Conservation (phyloP, 2,888 invertebrate species). For the Nephrocerus scutellatus region DNA sequence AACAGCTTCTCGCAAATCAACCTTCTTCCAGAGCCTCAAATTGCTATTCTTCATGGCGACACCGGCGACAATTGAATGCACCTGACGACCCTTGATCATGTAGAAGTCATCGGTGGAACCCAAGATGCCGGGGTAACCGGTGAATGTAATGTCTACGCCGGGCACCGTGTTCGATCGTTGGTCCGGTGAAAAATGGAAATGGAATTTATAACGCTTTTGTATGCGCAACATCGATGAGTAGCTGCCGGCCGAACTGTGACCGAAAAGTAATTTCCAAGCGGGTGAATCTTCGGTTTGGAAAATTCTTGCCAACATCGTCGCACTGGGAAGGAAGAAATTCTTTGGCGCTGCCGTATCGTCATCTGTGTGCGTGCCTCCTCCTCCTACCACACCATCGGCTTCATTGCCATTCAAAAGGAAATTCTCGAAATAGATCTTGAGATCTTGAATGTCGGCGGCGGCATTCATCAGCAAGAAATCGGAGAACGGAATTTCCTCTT, state of each 20-base stretch:
- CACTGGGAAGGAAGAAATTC: conserved; percentile 55
- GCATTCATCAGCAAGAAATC: conserved; percentile 71
- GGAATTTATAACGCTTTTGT: conserved; percentile 76
- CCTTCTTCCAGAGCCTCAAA: conserved; percentile 59
- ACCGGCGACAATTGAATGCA: conserved; percentile 62
- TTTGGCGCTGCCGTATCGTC: conserved; percentile 46
- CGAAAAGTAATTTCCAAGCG: conserved; percentile 57
- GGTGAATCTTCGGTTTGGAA: conserved; percentile 28
- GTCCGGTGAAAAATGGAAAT: conserved; percentile 57
- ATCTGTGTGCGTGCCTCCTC: conserved; percentile 25
- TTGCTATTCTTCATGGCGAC: conserved; percentile 74
- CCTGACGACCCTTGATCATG: conserved; percentile 54
- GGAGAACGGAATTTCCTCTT: conserved; percentile 55
- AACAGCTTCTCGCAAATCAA: conserved; percentile 51
- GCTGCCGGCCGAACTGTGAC: conserved; percentile 76
- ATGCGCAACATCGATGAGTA: conserved; percentile 77
- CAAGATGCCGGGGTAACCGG: conserved; percentile 76
- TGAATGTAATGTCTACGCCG: conserved; percentile 65
- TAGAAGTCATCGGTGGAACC: conserved; percentile 82
- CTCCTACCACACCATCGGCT: background rate
- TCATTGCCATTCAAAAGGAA: conserved; percentile 31
- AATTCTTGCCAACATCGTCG: conserved; percentile 44
- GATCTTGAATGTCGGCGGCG: conserved; percentile 65
- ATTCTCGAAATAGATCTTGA: conserved; percentile 45
- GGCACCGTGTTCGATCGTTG: conserved; percentile 53